Conservation (phyloP, 2,797 vertebrate species). For the Silurus lanzhouensis region DNA sequence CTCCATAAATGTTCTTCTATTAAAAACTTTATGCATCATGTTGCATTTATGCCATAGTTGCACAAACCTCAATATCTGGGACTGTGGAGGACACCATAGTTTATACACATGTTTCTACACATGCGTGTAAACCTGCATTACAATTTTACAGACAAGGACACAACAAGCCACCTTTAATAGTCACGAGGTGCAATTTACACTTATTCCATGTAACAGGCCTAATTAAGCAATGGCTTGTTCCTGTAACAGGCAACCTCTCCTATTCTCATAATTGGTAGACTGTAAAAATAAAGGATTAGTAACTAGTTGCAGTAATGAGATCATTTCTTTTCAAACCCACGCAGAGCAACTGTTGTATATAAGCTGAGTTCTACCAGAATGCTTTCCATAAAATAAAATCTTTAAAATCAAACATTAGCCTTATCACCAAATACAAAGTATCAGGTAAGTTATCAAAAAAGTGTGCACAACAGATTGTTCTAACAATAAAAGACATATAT, state of each 20-base stretch:
- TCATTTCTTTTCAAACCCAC: conserved; percentile 27
- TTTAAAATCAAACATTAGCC: conserved; percentile 34
- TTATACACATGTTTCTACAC: neutral
- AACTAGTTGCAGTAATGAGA: conserved; percentile 13
- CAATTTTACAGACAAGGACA: neutral
- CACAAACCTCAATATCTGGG: neutral
- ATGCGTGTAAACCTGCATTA: conserved; percentile 21
- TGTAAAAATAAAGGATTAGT: conserved; percentile 22
- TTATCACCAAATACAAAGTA: conserved; percentile 47
- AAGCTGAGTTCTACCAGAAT: conserved; percentile 23
- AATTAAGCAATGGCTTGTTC: conserved; percentile 29
- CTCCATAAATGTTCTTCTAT: neutral
- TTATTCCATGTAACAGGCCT: neutral
- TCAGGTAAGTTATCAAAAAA: conserved; percentile 52
- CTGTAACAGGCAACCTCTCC: conserved; percentile 18
- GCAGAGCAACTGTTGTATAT: conserved; percentile 4
- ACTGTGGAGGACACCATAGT: neutral
- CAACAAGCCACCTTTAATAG: conserved; percentile 1
- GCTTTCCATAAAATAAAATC: conserved; percentile 21
- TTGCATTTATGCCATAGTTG: conserved; percentile 12
- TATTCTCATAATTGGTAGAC: conserved; percentile 9
- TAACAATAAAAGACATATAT: conserved; percentile 57
- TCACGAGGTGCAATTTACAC: neutral
- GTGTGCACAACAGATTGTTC: conserved; percentile 62
- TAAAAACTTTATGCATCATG: neutral